Conservation (phyloP, 1,140 invertebrate species). For the Helicoverpa zea region DNA sequence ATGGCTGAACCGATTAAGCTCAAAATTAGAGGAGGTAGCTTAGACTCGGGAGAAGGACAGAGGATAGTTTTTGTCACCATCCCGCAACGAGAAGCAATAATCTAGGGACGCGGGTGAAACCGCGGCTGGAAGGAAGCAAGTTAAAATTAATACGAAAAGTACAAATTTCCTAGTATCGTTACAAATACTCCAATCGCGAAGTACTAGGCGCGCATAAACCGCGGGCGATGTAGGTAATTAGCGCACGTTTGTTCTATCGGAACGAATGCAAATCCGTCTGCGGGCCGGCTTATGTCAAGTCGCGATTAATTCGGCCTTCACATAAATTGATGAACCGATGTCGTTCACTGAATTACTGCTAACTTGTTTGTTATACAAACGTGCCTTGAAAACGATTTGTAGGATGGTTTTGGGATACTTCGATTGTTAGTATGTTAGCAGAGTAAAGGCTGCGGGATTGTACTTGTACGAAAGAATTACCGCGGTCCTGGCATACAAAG, state of each 20-base stretch:
- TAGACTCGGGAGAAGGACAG: no score
- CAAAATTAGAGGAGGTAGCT: no score
- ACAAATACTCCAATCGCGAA: background rate
- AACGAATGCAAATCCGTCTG: slow-evolving; percentile 36
- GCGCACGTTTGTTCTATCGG: slow-evolving; percentile 33
- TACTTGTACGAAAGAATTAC: background rate
- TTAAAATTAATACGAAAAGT: no score
- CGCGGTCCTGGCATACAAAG: no score
- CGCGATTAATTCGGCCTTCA: slow-evolving; percentile 32
- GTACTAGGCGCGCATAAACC: slow-evolving; percentile 10
- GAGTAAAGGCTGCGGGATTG: no score
- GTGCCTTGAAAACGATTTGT: slow-evolving; percentile 19
- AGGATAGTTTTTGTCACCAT: no score
- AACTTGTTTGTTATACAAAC: slow-evolving; percentile 29
- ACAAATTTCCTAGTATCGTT: background rate
- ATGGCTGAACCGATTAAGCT: no score
- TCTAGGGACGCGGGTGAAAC: no score
- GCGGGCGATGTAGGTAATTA: slow-evolving; percentile 33
- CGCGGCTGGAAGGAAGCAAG: no score
- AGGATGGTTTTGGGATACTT: background rate
- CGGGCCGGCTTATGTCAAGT: slow-evolving; percentile 27
- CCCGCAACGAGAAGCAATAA: no score
- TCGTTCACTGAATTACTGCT: slow-evolving; percentile 9
- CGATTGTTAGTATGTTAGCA: no score
- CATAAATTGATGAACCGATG: slow-evolving; percentile 35